Conservation (phyloP, 2,797 vertebrate genomes). For the Graptemys geographica region DNA sequence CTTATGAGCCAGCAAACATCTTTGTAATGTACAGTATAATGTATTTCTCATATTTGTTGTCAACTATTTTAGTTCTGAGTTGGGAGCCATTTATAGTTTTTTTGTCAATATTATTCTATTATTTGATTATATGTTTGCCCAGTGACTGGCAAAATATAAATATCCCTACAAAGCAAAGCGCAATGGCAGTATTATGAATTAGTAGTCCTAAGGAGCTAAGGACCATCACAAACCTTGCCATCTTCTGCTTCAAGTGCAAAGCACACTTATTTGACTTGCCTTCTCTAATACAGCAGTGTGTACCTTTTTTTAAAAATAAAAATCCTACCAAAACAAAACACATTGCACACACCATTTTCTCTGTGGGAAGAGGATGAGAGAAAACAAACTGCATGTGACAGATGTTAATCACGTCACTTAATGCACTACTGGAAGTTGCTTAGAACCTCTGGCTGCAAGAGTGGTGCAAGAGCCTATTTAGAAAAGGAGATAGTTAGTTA, state of each 20-base stretch:
- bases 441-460: neutral
- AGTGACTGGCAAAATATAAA: neutral
- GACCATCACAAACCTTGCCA: neutral
- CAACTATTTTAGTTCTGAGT: neutral
- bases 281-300: neutral
- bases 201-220: neutral
- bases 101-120: neutral
- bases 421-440: neutral
- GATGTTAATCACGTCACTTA: neutral
- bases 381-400: neutral
- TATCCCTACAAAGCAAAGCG: neutral
- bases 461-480: neutral
- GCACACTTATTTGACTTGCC: neutral
- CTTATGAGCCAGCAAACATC: neutral
- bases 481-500: neutral
- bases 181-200: neutral
- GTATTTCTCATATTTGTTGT: neutral
- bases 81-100: neutral
- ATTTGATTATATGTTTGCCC: neutral
- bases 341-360: neutral
- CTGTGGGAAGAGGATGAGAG: neutral
- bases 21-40: neutral
- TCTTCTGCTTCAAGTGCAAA: neutral
- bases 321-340: neutral
- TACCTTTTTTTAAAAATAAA: neutral